These are phyloP conservation scores for Aspidiotus destructor DNA, from an alignment of 2,888 invertebrate genomes.

Conservation along the genomic window DNA sequence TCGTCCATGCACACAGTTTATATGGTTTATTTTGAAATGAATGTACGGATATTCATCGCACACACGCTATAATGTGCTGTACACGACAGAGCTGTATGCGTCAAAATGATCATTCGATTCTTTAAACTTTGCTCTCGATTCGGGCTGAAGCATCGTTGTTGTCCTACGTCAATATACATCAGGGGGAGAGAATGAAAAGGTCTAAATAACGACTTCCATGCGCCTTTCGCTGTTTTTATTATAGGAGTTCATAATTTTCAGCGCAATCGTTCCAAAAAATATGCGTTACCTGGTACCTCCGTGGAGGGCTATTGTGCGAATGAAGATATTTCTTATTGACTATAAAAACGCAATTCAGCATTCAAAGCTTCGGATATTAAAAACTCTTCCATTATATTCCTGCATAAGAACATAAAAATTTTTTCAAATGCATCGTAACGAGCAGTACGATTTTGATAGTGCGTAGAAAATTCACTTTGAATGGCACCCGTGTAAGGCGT, in stretches of 20 bases:
- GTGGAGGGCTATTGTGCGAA: background rate
- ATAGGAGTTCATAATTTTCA: background rate
- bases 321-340: background rate
- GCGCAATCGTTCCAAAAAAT: background rate
- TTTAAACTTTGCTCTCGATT: too few relatives aligned
- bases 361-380: background rate
- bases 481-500: conserved; percentile 20
- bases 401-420: background rate
- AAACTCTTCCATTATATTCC: background rate
- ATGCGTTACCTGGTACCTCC: background rate
- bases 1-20: background rate
- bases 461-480: conserved; percentile 26
- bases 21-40: background rate
- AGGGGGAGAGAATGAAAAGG: too few relatives aligned
- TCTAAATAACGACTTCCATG: background rate
- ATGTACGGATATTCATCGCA: too few relatives aligned
- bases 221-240: conserved; percentile 4
- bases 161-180: too few relatives aligned
- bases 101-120: too few relatives aligned
- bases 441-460: conserved; percentile 19
- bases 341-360: conserved; percentile 9
- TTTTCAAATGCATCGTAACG: conserved; percentile 9
- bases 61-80: too few relatives aligned
- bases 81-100: too few relatives aligned
- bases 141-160: too few relatives aligned